phyloP scores from a whole-genome alignment of 2,888 invertebrate species.

The Halictus quadricinctus region DNA sequence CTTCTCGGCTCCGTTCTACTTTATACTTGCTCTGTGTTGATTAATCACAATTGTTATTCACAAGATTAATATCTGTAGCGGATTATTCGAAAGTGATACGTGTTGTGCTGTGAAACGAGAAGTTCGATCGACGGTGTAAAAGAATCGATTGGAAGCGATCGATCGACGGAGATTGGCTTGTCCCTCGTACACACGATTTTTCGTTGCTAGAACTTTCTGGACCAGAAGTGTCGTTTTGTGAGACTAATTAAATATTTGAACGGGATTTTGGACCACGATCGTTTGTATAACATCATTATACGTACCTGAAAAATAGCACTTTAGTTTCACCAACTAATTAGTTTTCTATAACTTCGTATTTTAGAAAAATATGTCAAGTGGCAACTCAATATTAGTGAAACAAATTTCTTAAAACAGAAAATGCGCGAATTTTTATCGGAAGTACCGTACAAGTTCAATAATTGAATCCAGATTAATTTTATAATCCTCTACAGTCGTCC shows the following conservation, averaged over 20 bases:
- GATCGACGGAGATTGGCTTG: slow-evolving; percentile 1
- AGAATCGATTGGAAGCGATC: not conserved
- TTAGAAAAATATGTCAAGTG: too few species aligned
- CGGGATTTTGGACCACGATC: not conserved
- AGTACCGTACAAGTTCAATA: not conserved
- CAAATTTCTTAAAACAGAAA: too few species aligned
- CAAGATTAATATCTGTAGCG: not conserved
- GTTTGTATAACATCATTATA: not conserved
- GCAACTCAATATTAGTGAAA: too few species aligned
- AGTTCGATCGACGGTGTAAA: not conserved
- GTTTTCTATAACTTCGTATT: not conserved
- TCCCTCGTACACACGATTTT: not conserved
- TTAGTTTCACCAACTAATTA: too few species aligned
- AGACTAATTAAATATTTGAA: not conserved
- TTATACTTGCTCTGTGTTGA: not conserved
- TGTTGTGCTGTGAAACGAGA: slow-evolving; percentile 35
- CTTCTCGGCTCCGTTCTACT: slow-evolving; percentile 12
- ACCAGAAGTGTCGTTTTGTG: not conserved
- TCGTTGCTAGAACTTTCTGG: not conserved
- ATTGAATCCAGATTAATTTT: not conserved
- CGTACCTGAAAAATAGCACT: too few species aligned
- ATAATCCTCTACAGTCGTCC: not conserved
- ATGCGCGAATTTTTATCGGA: not conserved
- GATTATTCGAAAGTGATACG: slow-evolving; percentile 2
- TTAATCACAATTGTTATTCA: not conserved